A percentile compares a stretch with the other conserved stretches of the same genome.
These are phyloP conservation scores for Dynastes grantii DNA, from an alignment of 2,888 invertebrate genomes.

Conservation along the genomic window DNA sequence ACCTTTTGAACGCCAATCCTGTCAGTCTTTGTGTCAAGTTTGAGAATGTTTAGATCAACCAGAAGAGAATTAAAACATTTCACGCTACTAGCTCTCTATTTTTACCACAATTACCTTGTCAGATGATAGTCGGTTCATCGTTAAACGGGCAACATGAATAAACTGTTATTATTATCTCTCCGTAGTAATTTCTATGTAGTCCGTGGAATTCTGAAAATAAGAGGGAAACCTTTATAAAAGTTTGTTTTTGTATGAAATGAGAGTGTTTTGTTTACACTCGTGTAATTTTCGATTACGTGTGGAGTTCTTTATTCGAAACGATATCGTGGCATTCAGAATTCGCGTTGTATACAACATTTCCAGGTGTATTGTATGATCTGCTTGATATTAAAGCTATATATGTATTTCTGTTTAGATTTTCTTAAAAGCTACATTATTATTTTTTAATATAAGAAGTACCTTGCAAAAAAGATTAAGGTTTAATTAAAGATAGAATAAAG, in stretches of 20 bases:
- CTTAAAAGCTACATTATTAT: no score
- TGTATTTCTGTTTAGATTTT: no score
- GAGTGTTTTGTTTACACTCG: background rate
- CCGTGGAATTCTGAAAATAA: background rate
- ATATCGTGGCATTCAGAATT: background rate
- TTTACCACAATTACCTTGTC: conserved; percentile 34
- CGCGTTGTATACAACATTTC: background rate
- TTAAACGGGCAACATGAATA: conserved; percentile 24
- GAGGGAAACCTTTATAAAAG: background rate
- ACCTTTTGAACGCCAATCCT: conserved; percentile 25
- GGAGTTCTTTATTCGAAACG: conserved; percentile 11
- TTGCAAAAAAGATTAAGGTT: no score
- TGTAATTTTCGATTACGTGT: conserved; percentile 1
- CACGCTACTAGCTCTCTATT: conserved; percentile 21
- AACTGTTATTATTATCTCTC: conserved; percentile 36
- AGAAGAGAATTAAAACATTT: conserved; percentile 27
- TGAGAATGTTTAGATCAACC: conserved; percentile 26
- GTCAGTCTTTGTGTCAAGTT: conserved; percentile 26
- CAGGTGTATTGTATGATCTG: no score
- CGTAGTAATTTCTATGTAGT: conserved; percentile 20
- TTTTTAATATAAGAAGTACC: no score
- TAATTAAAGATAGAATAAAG: no score
- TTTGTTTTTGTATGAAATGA: conserved; percentile 3
- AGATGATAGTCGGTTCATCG: conserved; percentile 21
- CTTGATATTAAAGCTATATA: no score